Evolutionary conservation across 1,140 invertebrate genomes (phyloP).

Genomic region (Chrysomallon squamiferum): DNA sequence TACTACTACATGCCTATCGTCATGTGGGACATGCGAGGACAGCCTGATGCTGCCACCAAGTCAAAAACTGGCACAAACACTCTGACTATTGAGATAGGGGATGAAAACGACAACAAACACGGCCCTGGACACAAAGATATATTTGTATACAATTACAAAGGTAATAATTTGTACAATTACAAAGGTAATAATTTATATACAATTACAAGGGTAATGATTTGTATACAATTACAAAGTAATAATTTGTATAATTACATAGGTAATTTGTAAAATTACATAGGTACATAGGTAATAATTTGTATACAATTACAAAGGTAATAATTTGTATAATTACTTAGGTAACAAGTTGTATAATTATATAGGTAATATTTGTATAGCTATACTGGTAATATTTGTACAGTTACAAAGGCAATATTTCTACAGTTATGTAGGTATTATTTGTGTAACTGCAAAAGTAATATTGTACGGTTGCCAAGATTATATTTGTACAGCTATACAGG

Average conservation of each 20-base stretch:
- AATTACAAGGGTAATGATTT: no score
- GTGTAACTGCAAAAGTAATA: no score
- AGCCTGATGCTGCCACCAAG: neutral
- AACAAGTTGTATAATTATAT: no score
- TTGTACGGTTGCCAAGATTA: no score
- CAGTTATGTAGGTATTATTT: no score
- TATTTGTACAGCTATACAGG: no score
- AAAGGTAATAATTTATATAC: no score
- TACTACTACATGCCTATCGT: slow-evolving; percentile 59
- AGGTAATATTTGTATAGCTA: neutral
- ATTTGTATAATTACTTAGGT: no score
- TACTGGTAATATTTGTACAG: neutral
- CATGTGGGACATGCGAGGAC: slow-evolving; percentile 56
- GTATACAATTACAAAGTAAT: no score
- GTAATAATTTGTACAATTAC: no score
- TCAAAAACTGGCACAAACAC: slow-evolving; percentile 90
- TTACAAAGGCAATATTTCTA: no score
- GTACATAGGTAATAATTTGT: slow-evolving; percentile 96
- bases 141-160: slow-evolving; percentile 94
- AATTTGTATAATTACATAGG: neutral
- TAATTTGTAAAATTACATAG: no score
- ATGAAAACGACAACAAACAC: slow-evolving; percentile 97
- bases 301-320: slow-evolving; percentile 88
- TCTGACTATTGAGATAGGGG: slow-evolving; percentile 93
- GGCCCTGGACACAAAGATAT: slow-evolving; percentile 95